Conservation (phyloP, 2,113 vertebrate species). For the Eira barbara region DNA sequence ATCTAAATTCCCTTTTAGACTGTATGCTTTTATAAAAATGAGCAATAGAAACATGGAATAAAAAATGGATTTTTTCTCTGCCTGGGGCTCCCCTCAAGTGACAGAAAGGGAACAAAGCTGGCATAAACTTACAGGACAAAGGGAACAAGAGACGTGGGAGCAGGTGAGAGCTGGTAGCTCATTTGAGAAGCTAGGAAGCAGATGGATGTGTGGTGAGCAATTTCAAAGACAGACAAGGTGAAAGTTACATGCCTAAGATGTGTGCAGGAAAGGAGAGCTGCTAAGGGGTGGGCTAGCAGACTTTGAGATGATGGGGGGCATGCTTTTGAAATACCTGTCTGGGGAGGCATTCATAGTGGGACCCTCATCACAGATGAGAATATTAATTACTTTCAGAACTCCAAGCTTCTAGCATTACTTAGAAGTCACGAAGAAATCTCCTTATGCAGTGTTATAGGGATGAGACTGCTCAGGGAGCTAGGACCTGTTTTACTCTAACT, state of each 20-base stretch:
- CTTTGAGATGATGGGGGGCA: not conserved
- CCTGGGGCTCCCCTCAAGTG: not conserved
- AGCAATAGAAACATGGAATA: not conserved
- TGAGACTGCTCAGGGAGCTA: not conserved
- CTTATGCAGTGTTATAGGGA: not conserved
- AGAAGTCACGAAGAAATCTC: not conserved
- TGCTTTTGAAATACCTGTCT: not conserved
- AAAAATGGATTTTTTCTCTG: not conserved
- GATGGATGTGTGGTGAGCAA: not conserved
- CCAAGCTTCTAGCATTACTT: not conserved
- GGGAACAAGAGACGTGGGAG: not conserved
- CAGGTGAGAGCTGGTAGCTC: not conserved
- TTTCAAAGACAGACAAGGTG: not conserved
- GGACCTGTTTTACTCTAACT: not conserved
- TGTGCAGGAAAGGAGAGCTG: not conserved
- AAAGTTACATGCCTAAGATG: not conserved
- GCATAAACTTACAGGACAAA: not conserved
- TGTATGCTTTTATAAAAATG: slow-evolving; percentile 6
- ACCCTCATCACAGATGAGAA: not conserved
- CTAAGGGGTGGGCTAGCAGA: not conserved
- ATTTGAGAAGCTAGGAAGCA: not conserved
- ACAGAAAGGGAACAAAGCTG: not conserved
- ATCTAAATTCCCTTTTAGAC: not conserved
- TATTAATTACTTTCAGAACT: not conserved
- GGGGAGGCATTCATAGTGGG: not conserved